Percentiles rank a stretch among this genome's conserved stretches.
Conservation (phyloP, 2,888 invertebrate genomes). For the Melipona bicolor region DNA sequence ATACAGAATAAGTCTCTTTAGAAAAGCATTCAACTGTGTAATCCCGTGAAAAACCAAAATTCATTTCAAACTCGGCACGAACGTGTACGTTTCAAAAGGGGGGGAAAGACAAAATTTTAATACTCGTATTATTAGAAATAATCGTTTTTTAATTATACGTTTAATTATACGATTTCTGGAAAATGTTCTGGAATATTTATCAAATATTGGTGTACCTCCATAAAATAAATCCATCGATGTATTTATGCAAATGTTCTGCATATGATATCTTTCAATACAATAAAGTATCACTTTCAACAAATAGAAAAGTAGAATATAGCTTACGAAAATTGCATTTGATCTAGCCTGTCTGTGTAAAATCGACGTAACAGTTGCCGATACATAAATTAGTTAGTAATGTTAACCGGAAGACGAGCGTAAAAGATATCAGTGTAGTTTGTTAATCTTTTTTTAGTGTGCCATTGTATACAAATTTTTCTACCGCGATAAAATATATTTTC, state of each 20-base stretch:
- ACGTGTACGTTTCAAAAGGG: background rate
- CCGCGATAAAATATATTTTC: background rate
- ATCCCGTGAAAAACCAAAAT: too few relatives aligned
- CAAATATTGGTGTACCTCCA: background rate
- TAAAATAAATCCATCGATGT: background rate
- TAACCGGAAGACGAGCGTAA: background rate
- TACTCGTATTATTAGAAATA: background rate
- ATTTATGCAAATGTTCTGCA: background rate
- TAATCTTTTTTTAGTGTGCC: background rate
- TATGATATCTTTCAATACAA: background rate
- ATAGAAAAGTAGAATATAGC: background rate
- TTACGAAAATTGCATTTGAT: background rate
- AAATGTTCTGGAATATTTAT: background rate
- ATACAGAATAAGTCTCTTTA: too few relatives aligned
- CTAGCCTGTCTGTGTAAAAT: background rate
- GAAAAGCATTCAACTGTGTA: too few relatives aligned
- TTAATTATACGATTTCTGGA: background rate
- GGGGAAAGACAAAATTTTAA: background rate
- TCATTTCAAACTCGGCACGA: too few relatives aligned
- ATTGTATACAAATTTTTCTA: background rate
- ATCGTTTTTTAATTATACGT: background rate
- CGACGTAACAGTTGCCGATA: background rate
- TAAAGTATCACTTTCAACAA: background rate
- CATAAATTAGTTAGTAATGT: background rate
- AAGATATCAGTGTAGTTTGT: background rate